Percentiles rank a stretch among this genome's conserved stretches.
These are phyloP conservation scores for Ramphastos sulfuratus DNA, from an alignment of 2,113 vertebrate species.

Conservation along the genomic window DNA sequence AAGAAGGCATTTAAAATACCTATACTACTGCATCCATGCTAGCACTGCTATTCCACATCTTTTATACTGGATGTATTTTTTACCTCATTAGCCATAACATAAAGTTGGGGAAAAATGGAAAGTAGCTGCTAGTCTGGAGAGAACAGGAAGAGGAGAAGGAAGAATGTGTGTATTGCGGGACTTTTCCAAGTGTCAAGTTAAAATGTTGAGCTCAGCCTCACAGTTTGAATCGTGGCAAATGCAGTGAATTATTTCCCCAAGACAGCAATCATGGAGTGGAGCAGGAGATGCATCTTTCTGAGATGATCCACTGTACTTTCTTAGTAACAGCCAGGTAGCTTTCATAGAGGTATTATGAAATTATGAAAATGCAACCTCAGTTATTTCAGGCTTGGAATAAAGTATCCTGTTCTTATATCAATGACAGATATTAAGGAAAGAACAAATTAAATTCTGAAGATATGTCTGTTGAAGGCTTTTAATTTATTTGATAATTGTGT, in stretches of 20 bases:
- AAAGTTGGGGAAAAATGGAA: background rate
- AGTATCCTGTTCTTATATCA: background rate
- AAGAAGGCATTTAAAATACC: background rate
- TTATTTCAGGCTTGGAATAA: background rate
- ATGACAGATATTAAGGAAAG: background rate
- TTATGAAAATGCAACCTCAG: background rate
- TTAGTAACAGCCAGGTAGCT: background rate
- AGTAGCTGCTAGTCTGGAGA: background rate
- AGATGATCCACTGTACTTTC: background rate
- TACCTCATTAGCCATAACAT: background rate
- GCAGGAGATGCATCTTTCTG: background rate
- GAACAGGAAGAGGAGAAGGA: background rate
- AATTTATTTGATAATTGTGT: background rate
- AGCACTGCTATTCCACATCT: fast-evolving
- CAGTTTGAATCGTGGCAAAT: background rate
- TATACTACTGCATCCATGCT: background rate
- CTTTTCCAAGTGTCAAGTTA: background rate
- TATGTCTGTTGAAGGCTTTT: background rate
- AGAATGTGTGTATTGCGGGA: background rate
- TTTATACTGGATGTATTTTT: background rate
- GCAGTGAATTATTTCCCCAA: background rate
- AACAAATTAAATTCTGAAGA: background rate
- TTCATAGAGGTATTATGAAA: background rate
- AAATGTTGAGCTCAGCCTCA: background rate
- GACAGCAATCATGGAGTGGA: background rate